These are phyloP conservation scores for Lanius ludovicianus DNA, from an alignment of 2,113 vertebrate genomes.

Conservation along the genomic window DNA sequence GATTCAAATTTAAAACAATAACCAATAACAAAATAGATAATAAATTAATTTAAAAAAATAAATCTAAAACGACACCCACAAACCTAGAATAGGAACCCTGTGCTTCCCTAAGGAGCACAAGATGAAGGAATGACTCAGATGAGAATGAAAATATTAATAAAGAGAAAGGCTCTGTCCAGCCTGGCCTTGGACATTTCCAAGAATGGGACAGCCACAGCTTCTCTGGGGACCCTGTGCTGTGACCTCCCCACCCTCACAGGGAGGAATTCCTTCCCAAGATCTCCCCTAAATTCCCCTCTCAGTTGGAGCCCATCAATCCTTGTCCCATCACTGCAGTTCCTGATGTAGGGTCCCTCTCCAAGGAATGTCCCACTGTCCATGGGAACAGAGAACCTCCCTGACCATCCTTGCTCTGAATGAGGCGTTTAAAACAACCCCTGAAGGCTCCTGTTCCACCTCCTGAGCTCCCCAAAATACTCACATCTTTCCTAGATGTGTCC, in stretches of 20 bases:
- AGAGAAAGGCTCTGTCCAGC: background rate
- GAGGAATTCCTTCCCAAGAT: background rate
- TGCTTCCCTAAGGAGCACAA: background rate
- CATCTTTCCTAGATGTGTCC: background rate
- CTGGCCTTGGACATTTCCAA: background rate
- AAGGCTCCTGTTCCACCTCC: background rate
- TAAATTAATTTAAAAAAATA: background rate
- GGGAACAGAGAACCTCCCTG: background rate
- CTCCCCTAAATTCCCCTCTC: background rate
- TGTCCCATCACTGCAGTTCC: background rate
- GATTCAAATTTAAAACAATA: background rate
- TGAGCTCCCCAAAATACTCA: rapidly evolving
- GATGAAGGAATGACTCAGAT: background rate
- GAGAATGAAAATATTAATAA: background rate
- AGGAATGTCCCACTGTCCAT: rapidly evolving
- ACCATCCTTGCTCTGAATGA: background rate
- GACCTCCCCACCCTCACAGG: background rate
- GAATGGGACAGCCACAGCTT: background rate
- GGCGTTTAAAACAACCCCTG: background rate
- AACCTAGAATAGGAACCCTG: background rate
- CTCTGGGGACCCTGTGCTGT: background rate
- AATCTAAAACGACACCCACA: background rate
- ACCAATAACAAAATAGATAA: background rate
- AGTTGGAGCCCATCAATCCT: background rate
- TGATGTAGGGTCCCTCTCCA: background rate